Conservation (phyloP, 2,888 invertebrate species). For the Leucoma salicis region DNA sequence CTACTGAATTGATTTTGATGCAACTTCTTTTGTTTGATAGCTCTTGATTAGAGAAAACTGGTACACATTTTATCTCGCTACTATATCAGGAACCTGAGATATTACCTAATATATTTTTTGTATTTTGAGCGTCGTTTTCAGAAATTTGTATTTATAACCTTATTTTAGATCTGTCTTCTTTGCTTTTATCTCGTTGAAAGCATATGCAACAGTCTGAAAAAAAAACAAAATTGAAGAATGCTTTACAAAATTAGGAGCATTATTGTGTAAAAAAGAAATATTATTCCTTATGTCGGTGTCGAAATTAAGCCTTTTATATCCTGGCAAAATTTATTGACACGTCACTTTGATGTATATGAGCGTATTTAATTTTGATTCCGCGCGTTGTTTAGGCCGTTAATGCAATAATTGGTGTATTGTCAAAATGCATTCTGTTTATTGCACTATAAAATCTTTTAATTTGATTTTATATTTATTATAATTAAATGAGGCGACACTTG, state of each 20-base stretch:
- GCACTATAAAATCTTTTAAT: constrained; percentile 30
- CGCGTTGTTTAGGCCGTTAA: constrained; percentile 47
- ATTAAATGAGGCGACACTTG: too few species aligned
- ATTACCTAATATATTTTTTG: too few species aligned
- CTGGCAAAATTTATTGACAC: constrained; percentile 50
- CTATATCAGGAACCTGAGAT: too few species aligned
- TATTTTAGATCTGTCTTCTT: too few species aligned
- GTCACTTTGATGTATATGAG: constrained; percentile 41
- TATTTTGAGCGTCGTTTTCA: too few species aligned
- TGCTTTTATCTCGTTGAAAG: neutral
- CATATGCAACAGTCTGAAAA: neutral
- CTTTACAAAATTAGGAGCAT: constrained; percentile 32
- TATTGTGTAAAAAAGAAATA: constrained; percentile 29
- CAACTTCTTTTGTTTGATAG: too few species aligned
- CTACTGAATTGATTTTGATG: too few species aligned
- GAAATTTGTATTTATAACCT: too few species aligned
- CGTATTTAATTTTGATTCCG: constrained; percentile 39
- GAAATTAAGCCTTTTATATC: constrained; percentile 44
- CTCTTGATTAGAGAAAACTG: too few species aligned
- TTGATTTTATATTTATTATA: constrained; percentile 35
- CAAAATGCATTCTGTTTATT: constrained; percentile 44
- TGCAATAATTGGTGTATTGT: constrained; percentile 44
- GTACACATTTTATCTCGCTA: too few species aligned
- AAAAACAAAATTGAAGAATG: constrained; percentile 4
- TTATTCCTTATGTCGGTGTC: constrained; percentile 12